Base-by-base conservation (phyloP, 2,888 invertebrate species). In the Drosophila paramelanica region DNA sequence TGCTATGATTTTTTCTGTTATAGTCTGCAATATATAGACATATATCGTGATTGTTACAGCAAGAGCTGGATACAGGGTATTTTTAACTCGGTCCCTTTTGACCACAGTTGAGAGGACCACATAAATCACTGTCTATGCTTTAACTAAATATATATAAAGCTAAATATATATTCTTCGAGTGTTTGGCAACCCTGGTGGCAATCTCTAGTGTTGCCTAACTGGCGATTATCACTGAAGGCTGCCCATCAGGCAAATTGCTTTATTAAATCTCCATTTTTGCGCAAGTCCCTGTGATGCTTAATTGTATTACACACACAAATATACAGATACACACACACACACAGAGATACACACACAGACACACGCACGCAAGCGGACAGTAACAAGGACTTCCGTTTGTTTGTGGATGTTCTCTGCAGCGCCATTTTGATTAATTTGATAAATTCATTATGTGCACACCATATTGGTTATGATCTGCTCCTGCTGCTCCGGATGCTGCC, bases 341-440 rank as follows among this genome's bases (percentile, higher is more conserved):
- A 51, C 38, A 52, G 14, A 57, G 17, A 56, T 1, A 51, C 5
- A 42, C 6, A 49, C 14, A 50, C 38, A 46, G 39, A 41, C 1
- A 20, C 8, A 11, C 7, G 14, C 6, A 8, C 4, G 36, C 14
- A 1, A 31, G 31, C 31, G 17, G 67, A 33, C 51, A 76, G 69
- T 62, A 65, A 60, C 67, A 73, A 61, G 58, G 57, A 65, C 71
- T 75, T 82, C 81, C 82, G 87, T 45, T 72, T 69, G 76, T 65
- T 49, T 51, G 66, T 51, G 64, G 61, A 66, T 74, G 67, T 55
- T 59, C 55, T 57, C 45, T 55, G 58, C 69, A 78, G 77, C 73
- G 77, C 64, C 73, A 79, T 78, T 85, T 83, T 89, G 86, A 89
- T 86, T 90, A 90, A 90, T 90, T 89, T 84, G 90, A 90, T 91